Evolutionary conservation across 2,797 vertebrate genomes (phyloP).

Genomic region (Triplophysa bombifrons): DNA sequence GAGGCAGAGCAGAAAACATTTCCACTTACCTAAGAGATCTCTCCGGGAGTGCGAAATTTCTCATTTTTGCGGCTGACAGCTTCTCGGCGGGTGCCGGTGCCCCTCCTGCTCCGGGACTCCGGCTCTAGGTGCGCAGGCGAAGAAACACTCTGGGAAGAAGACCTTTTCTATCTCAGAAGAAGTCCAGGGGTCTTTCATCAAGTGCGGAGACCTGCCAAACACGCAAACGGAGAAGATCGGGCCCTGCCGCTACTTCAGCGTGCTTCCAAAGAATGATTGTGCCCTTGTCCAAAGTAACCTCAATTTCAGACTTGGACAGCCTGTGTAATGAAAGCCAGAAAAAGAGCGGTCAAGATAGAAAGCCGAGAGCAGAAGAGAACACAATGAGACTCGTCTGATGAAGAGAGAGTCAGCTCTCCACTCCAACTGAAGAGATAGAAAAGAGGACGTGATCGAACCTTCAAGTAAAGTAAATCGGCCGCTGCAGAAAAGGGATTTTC

Average conservation of each 20-base stretch:
- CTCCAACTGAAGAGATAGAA: constrained; percentile 24
- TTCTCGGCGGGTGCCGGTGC: constrained; percentile 65
- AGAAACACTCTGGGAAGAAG: constrained; percentile 52
- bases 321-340: constrained; percentile 44
- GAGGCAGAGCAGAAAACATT: constrained; percentile 68
- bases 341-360: constrained; percentile 39
- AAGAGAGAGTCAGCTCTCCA: background rate
- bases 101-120: constrained; percentile 68
- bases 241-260: constrained; percentile 11
- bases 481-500: constrained; percentile 9
- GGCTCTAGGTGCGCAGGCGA: constrained; percentile 69
- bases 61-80: constrained; percentile 77
- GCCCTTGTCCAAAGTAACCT: constrained; percentile 53
- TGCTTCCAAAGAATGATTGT: constrained; percentile 40
- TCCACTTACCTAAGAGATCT: constrained; percentile 71
- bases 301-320: constrained; percentile 50
- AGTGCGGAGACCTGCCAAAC: constrained; percentile 46
- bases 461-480: constrained; percentile 31
- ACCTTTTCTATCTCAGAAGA: constrained; percentile 34
- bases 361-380: constrained; percentile 17
- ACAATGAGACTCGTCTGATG: constrained; percentile 26
- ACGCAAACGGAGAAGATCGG: constrained; percentile 34
- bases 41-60: constrained; percentile 73
- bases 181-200: constrained; percentile 19
- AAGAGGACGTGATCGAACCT: constrained; percentile 28